A percentile compares a stretch with the other conserved stretches of the same genome.
Evolutionary conservation across 2,888 invertebrate genomes (phyloP).

Genomic region (Parelbella ahira): DNA sequence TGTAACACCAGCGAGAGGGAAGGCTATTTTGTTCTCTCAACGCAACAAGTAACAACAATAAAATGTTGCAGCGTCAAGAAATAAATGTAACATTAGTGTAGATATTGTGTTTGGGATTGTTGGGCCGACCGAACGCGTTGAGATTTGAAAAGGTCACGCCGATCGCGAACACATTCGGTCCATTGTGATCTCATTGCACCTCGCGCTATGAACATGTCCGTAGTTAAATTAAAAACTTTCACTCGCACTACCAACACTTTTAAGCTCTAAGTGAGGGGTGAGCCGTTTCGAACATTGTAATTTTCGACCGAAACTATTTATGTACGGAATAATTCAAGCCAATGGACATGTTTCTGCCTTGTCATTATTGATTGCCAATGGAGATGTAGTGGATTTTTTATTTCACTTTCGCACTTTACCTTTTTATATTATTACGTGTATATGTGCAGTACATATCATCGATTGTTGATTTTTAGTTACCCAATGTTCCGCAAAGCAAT

Average conservation of each 20-base stretch:
- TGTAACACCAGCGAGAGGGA: too few relatives aligned
- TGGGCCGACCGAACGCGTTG: too few relatives aligned
- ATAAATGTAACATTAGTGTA: constrained; percentile 11
- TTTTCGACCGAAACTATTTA: constrained; percentile 32
- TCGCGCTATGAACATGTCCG: constrained; percentile 13
- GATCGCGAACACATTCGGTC: constrained; percentile 13
- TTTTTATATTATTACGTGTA: too few relatives aligned
- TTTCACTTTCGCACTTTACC: constrained; percentile 33
- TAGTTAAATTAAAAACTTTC: constrained; percentile 29
- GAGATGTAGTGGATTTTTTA: constrained; percentile 36
- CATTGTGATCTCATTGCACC: constrained; percentile 6
- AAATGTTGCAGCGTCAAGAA: neutral
- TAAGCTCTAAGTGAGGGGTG: constrained; percentile 31
- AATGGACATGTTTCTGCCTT: constrained; percentile 39
- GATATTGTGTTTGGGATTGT: constrained; percentile 6
- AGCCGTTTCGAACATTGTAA: constrained; percentile 27
- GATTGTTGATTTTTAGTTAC: too few relatives aligned
- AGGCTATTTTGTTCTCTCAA: too few relatives aligned
- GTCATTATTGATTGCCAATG: constrained; percentile 49
- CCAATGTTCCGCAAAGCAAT: too few relatives aligned
- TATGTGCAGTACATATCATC: too few relatives aligned
- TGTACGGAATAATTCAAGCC: constrained; percentile 34
- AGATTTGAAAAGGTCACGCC: constrained; percentile 17
- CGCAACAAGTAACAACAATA: neutral
- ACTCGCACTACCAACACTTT: constrained; percentile 29